phyloP scores from a whole-genome alignment of 2,113 vertebrate species.

The Crotalus helleri region DNA sequence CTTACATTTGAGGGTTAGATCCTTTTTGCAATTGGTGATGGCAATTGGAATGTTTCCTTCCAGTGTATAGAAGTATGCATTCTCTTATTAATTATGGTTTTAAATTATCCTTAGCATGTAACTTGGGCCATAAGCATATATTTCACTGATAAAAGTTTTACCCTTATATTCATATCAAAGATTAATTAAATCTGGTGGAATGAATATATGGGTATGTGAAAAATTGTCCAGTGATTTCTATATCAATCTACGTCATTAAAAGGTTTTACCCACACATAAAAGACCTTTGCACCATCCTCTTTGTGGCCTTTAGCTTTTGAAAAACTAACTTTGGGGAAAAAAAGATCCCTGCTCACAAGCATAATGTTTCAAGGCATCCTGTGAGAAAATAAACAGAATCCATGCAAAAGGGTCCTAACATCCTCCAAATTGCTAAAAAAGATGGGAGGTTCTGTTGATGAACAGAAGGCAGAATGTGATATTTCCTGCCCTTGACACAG shows the following conservation, averaged over 20 bases:
- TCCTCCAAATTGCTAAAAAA: background rate
- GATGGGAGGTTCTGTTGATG: background rate
- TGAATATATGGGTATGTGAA: background rate
- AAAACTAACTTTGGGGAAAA: background rate
- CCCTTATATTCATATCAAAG: background rate
- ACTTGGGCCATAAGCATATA: background rate
- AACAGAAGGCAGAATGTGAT: background rate
- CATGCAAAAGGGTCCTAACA: background rate
- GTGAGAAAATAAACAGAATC: slow-evolving; percentile 15
- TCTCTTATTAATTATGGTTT: background rate
- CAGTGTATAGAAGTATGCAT: background rate
- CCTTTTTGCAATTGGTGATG: background rate
- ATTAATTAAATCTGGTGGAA: background rate
- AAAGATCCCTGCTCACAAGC: background rate
- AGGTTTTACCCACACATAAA: background rate
- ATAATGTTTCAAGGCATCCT: background rate
- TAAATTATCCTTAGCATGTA: background rate
- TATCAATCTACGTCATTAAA: background rate
- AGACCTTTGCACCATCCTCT: background rate
- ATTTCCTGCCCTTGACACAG: background rate
- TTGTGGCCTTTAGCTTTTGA: background rate
- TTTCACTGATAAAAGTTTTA: background rate
- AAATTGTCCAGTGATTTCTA: background rate
- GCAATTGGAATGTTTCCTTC: background rate
- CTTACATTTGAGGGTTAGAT: background rate